These are phyloP conservation scores for Calyptommatus sinebrachiatus DNA, from an alignment of 2,113 vertebrate genomes.

Conservation along the genomic window DNA sequence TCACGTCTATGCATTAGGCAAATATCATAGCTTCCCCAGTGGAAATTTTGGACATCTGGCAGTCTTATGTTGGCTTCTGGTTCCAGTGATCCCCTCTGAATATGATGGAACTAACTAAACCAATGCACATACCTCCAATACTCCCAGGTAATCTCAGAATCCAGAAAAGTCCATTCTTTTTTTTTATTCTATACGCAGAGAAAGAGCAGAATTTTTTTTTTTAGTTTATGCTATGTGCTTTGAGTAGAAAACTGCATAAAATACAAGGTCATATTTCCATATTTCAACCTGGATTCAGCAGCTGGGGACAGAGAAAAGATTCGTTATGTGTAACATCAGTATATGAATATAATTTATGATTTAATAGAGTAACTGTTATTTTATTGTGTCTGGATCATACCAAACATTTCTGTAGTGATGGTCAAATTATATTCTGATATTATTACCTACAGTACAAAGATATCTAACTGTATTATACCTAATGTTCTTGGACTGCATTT, in stretches of 20 bases:
- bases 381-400: too few relatives aligned
- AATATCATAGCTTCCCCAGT: slow-evolving; percentile 56
- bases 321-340: neutral
- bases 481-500: too few relatives aligned
- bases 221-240: neutral
- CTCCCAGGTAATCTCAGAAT: slow-evolving; percentile 20
- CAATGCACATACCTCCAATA: neutral
- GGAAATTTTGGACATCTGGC: slow-evolving; percentile 51
- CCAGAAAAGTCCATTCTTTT: neutral
- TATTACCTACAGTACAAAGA: too few relatives aligned
- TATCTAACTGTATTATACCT: too few relatives aligned
- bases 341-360: too few relatives aligned
- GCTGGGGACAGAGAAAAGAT: neutral
- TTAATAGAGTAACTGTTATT: too few relatives aligned
- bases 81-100: slow-evolving; percentile 26
- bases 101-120: slow-evolving; percentile 6
- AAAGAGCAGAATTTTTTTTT: neutral
- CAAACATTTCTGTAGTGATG: too few relatives aligned
- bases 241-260: neutral
- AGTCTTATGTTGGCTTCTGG: slow-evolving; percentile 41
- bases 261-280: neutral
- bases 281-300: neutral
- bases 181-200: neutral
- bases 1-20: slow-evolving; percentile 50
- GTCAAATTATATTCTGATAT: too few relatives aligned